Evolutionary conservation across 1,140 invertebrate species (phyloP).

Genomic region (Nasonia giraulti): DNA sequence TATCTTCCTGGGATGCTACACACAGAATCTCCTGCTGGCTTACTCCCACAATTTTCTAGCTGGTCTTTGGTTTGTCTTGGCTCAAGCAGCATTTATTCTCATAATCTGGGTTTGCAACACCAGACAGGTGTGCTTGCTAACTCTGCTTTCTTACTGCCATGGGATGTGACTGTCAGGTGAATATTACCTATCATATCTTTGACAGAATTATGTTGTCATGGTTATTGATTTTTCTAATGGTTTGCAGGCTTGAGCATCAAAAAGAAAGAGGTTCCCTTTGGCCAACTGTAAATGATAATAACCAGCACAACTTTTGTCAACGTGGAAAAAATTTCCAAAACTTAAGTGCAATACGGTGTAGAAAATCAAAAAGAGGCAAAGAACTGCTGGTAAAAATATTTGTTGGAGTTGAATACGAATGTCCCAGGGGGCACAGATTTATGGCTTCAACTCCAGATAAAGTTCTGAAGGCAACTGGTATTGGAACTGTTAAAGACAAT

Average conservation of each 20-base stretch:
- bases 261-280: constrained; percentile 70
- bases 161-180: constrained; percentile 91
- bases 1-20: constrained; percentile 94
- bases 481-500: constrained; percentile 87
- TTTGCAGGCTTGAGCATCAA: constrained; percentile 69
- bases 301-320: constrained; percentile 59
- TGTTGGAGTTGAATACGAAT: constrained; percentile 97
- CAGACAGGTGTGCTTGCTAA: constrained; percentile 91
- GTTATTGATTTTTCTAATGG: constrained; percentile 19
- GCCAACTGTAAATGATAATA: constrained; percentile 67
- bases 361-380: constrained; percentile 73
- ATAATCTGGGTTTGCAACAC: constrained; percentile 87
- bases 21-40: constrained; percentile 81
- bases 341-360: constrained; percentile 66
- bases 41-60: constrained; percentile 92
- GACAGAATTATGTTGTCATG: not conserved
- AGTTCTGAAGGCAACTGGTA: constrained; percentile 85
- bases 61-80: constrained; percentile 95
- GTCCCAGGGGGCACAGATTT: constrained; percentile 94
- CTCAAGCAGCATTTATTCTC: constrained; percentile 92
- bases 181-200: not conserved
- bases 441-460: constrained; percentile 93
- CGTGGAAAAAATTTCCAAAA: constrained; percentile 70
- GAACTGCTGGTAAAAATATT: constrained; percentile 93
- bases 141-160: constrained; percentile 94